These are phyloP conservation scores for Brachymystax lenok DNA, from an alignment of 2,797 vertebrate genomes.

Conservation along the genomic window DNA sequence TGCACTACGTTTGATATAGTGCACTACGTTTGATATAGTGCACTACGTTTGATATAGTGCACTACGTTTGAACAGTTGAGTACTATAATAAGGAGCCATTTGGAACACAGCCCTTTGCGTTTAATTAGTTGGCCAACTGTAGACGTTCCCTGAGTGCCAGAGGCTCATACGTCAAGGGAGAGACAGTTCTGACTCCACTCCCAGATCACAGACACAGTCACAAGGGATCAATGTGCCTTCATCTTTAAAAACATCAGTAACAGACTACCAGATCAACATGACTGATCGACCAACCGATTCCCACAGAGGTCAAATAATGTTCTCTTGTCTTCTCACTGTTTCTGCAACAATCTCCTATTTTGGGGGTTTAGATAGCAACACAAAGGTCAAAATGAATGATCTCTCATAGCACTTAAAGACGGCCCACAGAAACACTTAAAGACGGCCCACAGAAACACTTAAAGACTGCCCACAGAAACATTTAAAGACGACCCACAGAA, in stretches of 20 bases:
- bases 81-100: neutral
- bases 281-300: constrained; percentile 27
- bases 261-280: constrained; percentile 7
- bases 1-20: too few relatives aligned
- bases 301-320: constrained; percentile 13
- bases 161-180: constrained; percentile 19
- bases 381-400: neutral
- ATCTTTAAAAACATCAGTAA: constrained; percentile 32
- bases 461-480: too few relatives aligned
- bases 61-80: too few relatives aligned
- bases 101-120: neutral
- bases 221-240: constrained; percentile 44
- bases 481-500: too few relatives aligned
- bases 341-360: neutral
- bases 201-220: constrained; percentile 14
- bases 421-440: neutral
- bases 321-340: neutral
- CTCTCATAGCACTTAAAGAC: neutral
- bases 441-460: too few relatives aligned
- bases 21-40: too few relatives aligned
- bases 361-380: neutral
- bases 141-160: constrained; percentile 14
- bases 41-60: too few relatives aligned
- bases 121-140: neutral
- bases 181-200: constrained; percentile 24